Percentiles rank a stretch among this genome's conserved stretches.
Evolutionary conservation across 2,888 invertebrate species (phyloP).

Genomic region (Pachycephus smyrnensis): DNA sequence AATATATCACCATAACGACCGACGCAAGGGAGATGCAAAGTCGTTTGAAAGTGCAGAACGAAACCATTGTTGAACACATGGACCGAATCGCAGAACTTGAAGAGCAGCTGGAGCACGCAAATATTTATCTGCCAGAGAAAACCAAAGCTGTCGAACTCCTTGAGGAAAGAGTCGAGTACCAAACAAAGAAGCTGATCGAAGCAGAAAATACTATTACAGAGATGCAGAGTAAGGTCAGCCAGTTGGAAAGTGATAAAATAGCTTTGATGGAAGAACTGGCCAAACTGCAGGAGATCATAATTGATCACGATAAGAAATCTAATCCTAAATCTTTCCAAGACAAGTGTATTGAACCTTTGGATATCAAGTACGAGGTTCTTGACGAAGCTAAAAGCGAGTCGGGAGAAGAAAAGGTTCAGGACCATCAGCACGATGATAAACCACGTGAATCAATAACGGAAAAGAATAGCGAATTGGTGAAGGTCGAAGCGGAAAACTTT

Average conservation of each 20-base stretch:
- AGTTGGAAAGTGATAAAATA: background rate
- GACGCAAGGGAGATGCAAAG: constrained; percentile 40
- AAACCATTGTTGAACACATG: constrained; percentile 38
- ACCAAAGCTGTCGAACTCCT: constrained; percentile 42
- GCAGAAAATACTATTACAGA: background rate
- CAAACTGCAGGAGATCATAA: constrained; percentile 7
- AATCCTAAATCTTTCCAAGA: background rate
- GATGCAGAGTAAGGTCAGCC: background rate
- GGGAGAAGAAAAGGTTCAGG: background rate
- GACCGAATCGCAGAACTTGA: constrained; percentile 54
- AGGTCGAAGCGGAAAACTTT: constrained; percentile 36
- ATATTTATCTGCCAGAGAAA: constrained; percentile 48
- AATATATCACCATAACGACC: constrained; percentile 50
- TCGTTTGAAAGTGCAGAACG: constrained; percentile 42
- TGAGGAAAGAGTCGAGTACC: constrained; percentile 48
- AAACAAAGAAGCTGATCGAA: background rate
- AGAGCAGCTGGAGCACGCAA: constrained; percentile 44
- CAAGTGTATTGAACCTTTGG: background rate
- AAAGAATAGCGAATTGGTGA: constrained; percentile 19
- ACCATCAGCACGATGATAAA: background rate
- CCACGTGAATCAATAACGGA: background rate
- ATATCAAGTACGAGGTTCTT: background rate
- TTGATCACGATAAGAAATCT: background rate
- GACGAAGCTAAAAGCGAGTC: background rate
- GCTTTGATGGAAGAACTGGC: background rate